Percentiles rank a stretch among this genome's conserved stretches.
These are phyloP conservation scores for Caenorhabditis sp. DNA, from an alignment of 2,888 invertebrate genomes.

Conservation along the genomic window DNA sequence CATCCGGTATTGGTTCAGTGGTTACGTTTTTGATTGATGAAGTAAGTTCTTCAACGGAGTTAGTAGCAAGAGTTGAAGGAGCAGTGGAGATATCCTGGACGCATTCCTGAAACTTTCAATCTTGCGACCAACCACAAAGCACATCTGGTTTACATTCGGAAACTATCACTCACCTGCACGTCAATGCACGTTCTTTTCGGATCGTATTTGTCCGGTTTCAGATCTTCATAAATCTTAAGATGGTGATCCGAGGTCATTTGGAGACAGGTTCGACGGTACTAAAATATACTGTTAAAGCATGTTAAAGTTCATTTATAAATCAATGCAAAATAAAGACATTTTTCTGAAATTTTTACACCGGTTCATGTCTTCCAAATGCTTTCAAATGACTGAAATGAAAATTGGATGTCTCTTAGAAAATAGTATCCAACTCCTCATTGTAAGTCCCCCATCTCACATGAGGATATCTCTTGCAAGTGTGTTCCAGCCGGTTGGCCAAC, in stretches of 20 bases:
- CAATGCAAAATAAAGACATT: no score
- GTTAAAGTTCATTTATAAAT: no score
- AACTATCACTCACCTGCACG: slow-evolving; percentile 42
- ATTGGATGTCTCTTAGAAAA: no score
- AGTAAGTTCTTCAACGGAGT: neutral
- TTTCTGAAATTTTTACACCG: no score
- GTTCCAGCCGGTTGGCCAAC: slow-evolving; percentile 5
- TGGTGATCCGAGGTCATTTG: neutral
- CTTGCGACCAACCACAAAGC: slow-evolving; percentile 13
- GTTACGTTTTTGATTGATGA: no score
- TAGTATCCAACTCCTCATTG: no score
- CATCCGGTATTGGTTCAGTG: no score
- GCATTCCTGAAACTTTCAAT: slow-evolving; percentile 39
- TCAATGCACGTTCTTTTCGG: slow-evolving; percentile 23
- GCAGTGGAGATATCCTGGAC: neutral
- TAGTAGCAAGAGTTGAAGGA: neutral
- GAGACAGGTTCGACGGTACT: slow-evolving; percentile 29
- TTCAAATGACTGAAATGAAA: no score
- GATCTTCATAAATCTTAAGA: slow-evolving; percentile 19
- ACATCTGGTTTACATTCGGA: slow-evolving; percentile 51
- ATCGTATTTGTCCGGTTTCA: slow-evolving; percentile 41
- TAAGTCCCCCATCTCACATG: no score
- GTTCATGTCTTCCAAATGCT: no score
- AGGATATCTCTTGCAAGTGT: slow-evolving; percentile 30
- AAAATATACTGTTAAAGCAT: no score